Conservation (phyloP, 2,113 vertebrate genomes). For the Polypterus senegalus region DNA sequence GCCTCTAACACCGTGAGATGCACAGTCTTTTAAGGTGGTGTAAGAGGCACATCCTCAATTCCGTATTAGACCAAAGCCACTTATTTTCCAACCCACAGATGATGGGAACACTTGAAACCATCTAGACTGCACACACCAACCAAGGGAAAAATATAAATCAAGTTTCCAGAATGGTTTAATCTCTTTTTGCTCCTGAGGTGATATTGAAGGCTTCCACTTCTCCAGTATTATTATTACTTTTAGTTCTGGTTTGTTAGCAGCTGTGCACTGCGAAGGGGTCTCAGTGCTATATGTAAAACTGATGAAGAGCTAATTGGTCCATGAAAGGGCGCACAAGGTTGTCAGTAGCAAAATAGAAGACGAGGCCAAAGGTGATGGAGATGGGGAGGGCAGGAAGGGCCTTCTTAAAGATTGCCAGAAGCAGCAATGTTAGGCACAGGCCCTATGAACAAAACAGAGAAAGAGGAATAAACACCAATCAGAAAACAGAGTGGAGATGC, state of each 20-base stretch:
- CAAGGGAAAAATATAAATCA: no score
- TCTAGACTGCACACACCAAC: no score
- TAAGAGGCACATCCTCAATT: no score
- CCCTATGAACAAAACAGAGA: slow-evolving; percentile 48
- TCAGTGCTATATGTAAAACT: slow-evolving; percentile 87
- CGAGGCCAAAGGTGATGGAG: slow-evolving; percentile 92
- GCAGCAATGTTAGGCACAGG: slow-evolving; percentile 88
- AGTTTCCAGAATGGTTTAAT: no score
- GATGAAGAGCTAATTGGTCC: slow-evolving; percentile 88
- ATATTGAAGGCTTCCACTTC: background rate
- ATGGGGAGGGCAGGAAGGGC: slow-evolving; percentile 93
- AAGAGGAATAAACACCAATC: background rate
- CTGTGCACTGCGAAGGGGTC: no score
- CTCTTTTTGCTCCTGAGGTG: no score
- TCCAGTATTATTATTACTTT: background rate
- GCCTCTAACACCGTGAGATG: no score
- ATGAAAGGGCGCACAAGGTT: slow-evolving; percentile 92
- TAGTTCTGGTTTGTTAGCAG: background rate
- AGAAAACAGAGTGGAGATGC: background rate
- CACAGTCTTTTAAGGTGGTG: no score
- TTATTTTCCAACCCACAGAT: no score
- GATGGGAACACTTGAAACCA: no score
- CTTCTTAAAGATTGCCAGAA: slow-evolving; percentile 97
- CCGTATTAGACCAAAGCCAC: no score
- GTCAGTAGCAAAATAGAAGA: slow-evolving; percentile 98